A percentile compares a stretch with the other conserved stretches of the same genome.
Conservation (phyloP, 2,888 invertebrate species). For the Julus scanicus region DNA sequence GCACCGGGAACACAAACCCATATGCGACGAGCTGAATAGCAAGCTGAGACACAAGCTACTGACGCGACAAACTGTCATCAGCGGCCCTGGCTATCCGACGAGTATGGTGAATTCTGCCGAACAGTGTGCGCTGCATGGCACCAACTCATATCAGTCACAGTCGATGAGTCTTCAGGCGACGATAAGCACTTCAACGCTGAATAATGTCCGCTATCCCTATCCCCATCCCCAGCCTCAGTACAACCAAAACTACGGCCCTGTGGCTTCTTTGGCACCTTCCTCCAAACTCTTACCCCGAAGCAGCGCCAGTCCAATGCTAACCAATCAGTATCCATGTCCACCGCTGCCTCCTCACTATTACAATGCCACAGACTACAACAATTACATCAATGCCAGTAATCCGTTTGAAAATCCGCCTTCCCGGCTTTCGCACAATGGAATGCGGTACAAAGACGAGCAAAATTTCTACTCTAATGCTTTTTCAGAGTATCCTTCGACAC, state of each 20-base stretch:
- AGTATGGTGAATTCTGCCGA: neutral
- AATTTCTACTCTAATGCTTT: constrained; percentile 8
- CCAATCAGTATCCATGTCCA: constrained; percentile 44
- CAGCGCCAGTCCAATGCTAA: neutral
- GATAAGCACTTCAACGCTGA: constrained; percentile 1
- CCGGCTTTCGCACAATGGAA: neutral
- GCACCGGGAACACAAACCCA: neutral
- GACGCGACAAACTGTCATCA: constrained; percentile 30
- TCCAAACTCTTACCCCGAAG: neutral
- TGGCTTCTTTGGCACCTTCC: constrained; percentile 30
- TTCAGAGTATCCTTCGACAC: neutral
- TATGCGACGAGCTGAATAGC: constrained; percentile 34
- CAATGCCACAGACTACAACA: constrained; percentile 30
- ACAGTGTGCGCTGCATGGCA: constrained; percentile 2
- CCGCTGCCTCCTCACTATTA: neutral
- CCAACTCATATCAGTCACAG: neutral
- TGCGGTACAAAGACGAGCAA: constrained; percentile 39
- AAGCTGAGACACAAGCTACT: constrained; percentile 51
- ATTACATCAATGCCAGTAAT: constrained; percentile 18
- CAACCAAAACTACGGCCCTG: constrained; percentile 10
- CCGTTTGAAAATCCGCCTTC: constrained; percentile 38
- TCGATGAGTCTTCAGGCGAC: constrained; percentile 18
- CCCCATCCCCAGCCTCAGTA: constrained; percentile 37
- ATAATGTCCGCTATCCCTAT: neutral
- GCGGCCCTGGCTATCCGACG: neutral